Conservation (phyloP, 2,113 vertebrate genomes). For the Brachypodius melanocephalos region DNA sequence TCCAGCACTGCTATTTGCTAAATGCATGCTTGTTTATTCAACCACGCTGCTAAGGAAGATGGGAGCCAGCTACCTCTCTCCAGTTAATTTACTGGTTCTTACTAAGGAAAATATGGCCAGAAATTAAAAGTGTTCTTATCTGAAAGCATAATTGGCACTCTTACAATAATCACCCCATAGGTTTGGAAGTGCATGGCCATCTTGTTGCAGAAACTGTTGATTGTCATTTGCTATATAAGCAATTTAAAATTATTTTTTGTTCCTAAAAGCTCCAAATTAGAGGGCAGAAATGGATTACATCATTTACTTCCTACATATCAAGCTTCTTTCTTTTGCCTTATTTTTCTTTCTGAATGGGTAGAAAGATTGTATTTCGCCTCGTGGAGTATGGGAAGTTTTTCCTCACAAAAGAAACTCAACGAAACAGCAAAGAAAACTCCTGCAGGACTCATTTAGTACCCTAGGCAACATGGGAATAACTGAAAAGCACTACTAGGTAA, state of each 20-base stretch:
- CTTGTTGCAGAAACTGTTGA: not conserved
- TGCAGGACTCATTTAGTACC: not conserved
- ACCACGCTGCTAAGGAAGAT: not conserved
- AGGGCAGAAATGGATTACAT: not conserved
- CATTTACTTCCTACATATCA: not conserved
- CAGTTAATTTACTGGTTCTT: not conserved
- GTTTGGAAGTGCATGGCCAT: not conserved
- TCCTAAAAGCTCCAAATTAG: not conserved
- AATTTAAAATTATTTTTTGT: not conserved
- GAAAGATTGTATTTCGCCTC: not conserved
- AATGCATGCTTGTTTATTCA: not conserved
- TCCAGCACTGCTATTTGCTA: not conserved
- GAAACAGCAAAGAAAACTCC: not conserved
- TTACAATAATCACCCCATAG: not conserved
- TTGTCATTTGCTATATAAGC: not conserved
- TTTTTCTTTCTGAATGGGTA: not conserved
- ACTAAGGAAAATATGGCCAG: not conserved
- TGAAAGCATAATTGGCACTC: not conserved
- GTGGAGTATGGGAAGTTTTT: not conserved
- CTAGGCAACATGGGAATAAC: not conserved
- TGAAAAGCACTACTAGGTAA: not conserved
- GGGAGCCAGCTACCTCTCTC: not conserved
- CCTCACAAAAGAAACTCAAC: not conserved
- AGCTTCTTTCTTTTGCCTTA: not conserved
- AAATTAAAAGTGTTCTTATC: not conserved